A percentile compares a stretch with the other conserved stretches of the same genome.
Conservation (phyloP, 1,140 invertebrate species). For the Cephus cinctus region DNA sequence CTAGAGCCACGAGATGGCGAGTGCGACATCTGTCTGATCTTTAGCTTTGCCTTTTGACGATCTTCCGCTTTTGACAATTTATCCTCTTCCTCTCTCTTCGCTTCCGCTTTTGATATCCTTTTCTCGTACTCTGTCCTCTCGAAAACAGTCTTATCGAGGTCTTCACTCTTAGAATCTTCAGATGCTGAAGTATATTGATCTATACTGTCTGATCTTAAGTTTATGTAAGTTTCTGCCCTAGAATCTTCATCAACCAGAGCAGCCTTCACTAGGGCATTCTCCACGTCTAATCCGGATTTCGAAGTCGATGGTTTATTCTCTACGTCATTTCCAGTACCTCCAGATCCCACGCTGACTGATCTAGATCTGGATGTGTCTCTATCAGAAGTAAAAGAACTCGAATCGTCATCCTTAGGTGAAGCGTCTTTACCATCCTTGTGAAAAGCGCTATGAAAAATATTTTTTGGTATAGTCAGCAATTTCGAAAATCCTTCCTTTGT, state of each 20-base stretch:
- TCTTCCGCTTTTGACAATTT: background rate
- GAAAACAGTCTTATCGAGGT: background rate
- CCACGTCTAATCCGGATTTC: background rate
- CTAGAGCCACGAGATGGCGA: constrained; percentile 5
- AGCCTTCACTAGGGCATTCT: background rate
- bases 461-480: constrained; percentile 45
- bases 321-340: constrained; percentile 12
- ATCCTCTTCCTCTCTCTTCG: background rate
- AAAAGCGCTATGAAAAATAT: constrained; percentile 45
- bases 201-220: background rate
- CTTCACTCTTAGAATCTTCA: constrained; percentile 4
- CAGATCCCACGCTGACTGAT: constrained; percentile 34
- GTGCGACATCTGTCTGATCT: constrained; percentile 17
- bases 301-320: constrained; percentile 1
- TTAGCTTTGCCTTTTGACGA: background rate
- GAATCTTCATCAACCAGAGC: background rate
- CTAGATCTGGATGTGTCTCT: constrained; percentile 22
- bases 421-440: constrained; percentile 33
- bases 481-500: constrained; percentile 43
- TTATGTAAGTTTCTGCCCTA: constrained; percentile 3
- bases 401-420: constrained; percentile 20
- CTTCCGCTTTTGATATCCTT: background rate
- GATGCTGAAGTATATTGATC: background rate
- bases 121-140: constrained; percentile 1
- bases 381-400: constrained; percentile 18